Conservation (phyloP, 2,888 invertebrate genomes). For the Drosophila planitibia region DNA sequence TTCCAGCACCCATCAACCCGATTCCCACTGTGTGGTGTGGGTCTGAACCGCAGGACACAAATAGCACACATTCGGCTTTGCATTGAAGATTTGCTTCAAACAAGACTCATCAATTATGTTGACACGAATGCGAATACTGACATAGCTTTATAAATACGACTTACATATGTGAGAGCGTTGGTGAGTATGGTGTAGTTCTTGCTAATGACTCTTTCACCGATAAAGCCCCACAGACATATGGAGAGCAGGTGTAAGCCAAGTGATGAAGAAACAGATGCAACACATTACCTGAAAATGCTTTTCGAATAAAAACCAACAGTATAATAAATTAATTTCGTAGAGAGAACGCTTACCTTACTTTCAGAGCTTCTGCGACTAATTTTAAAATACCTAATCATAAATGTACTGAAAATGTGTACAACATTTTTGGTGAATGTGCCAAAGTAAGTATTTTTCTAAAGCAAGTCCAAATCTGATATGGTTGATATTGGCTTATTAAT, state of each 20-base stretch:
- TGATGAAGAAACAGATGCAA: background rate
- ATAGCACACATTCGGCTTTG: constrained; percentile 48
- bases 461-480: background rate
- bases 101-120: constrained; percentile 78
- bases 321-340: background rate
- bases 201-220: constrained; percentile 59
- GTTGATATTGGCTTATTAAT: background rate
- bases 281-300: background rate
- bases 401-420: background rate
- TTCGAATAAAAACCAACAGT: background rate
- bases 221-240: constrained; percentile 1
- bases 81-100: constrained; percentile 55
- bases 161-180: background rate
- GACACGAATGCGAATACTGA: constrained; percentile 58
- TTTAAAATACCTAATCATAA: background rate
- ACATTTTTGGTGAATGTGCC: background rate
- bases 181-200: constrained; percentile 17
- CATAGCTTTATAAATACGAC: constrained; percentile 4
- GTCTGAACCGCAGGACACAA: constrained; percentile 62
- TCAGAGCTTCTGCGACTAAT: background rate
- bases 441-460: background rate
- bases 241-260: constrained; percentile 20
- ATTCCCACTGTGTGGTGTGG: constrained; percentile 10
- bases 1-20: constrained; percentile 25
- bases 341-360: background rate